Evolutionary conservation across 2,797 vertebrate genomes (phyloP).

Genomic region (Chelidonichthys spinosus): DNA sequence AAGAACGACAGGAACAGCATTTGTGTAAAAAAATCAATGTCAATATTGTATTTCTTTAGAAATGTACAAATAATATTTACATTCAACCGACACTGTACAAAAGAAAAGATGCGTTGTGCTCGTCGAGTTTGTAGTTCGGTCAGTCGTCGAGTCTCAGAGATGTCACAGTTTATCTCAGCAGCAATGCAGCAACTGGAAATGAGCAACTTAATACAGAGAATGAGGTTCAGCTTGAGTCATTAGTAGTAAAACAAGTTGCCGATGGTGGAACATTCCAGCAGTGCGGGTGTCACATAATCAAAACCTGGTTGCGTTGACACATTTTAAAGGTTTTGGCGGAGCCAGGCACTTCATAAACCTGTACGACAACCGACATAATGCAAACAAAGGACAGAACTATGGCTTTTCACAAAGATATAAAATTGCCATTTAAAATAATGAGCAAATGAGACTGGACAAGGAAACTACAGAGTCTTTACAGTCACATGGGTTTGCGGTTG

Average conservation of each 20-base stretch:
- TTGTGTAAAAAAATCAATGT: slow-evolving; percentile 77
- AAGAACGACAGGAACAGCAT: slow-evolving; percentile 56
- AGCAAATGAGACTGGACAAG: slow-evolving; percentile 62
- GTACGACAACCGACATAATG: slow-evolving; percentile 68
- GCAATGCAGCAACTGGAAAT: slow-evolving; percentile 26
- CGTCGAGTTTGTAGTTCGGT: too few relatives aligned
- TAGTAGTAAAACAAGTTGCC: slow-evolving; percentile 37
- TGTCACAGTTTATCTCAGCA: slow-evolving; percentile 52
- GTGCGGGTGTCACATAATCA: slow-evolving; percentile 15
- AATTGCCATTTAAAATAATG: slow-evolving; percentile 63
- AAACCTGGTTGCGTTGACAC: slow-evolving; percentile 44
- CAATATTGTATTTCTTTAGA: slow-evolving; percentile 86
- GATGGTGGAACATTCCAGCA: slow-evolving; percentile 25
- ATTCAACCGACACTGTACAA: slow-evolving; percentile 75
- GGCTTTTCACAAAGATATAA: slow-evolving; percentile 76
- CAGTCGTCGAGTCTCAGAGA: slow-evolving; percentile 13
- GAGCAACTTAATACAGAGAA: slow-evolving; percentile 9
- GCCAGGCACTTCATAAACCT: slow-evolving; percentile 81
- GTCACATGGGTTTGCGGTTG: too few relatives aligned
- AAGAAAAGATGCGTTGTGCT: slow-evolving; percentile 30
- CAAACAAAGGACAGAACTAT: slow-evolving; percentile 62
- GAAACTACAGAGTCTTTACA: slow-evolving; percentile 23
- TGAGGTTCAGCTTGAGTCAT: slow-evolving; percentile 43
- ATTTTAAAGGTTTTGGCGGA: slow-evolving; percentile 53
- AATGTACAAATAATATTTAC: slow-evolving; percentile 98